A percentile compares a stretch with the other conserved stretches of the same genome.
Evolutionary conservation across 2,888 invertebrate species (phyloP).

Genomic region (Torymus texanus): DNA sequence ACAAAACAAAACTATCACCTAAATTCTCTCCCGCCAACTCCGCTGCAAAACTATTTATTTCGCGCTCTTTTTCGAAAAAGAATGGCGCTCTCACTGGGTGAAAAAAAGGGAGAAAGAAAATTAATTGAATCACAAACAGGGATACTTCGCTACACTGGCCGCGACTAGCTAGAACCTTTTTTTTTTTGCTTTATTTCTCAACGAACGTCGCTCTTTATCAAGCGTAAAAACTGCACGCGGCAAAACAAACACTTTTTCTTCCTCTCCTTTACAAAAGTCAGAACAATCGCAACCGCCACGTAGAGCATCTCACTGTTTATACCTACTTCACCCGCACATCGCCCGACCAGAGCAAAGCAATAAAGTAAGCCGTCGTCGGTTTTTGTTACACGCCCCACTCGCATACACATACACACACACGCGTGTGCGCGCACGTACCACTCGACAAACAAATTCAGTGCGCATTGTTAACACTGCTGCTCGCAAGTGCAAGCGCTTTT

Average conservation of each 20-base stretch:
- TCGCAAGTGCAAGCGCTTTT: neutral
- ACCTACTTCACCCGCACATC: neutral
- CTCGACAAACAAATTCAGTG: slow-evolving; percentile 12
- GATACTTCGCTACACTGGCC: neutral
- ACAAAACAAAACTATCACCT: no score
- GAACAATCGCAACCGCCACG: slow-evolving; percentile 14
- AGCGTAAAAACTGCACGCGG: slow-evolving; percentile 6
- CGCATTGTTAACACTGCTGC: slow-evolving; percentile 19
- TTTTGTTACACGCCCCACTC: neutral
- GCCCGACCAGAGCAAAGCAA: neutral
- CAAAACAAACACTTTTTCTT: slow-evolving; percentile 7
- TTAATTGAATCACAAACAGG: slow-evolving; percentile 26
- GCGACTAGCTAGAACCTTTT: neutral
- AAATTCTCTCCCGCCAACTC: no score
- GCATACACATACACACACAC: neutral
- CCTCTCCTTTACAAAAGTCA: slow-evolving; percentile 15
- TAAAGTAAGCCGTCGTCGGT: slow-evolving; percentile 23
- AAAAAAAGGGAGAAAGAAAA: slow-evolving; percentile 8
- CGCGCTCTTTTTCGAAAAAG: neutral
- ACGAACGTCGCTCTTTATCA: slow-evolving; percentile 5
- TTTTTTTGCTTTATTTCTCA: neutral
- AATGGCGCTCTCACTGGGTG: neutral
- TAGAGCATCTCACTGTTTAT: no score
- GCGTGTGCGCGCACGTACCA: no score
- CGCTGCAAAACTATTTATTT: no score